Evolutionary conservation across 2,797 vertebrate species (phyloP), one percentile per base, ranked within the genome.

Genomic region (Myotis planiceps): DNA sequence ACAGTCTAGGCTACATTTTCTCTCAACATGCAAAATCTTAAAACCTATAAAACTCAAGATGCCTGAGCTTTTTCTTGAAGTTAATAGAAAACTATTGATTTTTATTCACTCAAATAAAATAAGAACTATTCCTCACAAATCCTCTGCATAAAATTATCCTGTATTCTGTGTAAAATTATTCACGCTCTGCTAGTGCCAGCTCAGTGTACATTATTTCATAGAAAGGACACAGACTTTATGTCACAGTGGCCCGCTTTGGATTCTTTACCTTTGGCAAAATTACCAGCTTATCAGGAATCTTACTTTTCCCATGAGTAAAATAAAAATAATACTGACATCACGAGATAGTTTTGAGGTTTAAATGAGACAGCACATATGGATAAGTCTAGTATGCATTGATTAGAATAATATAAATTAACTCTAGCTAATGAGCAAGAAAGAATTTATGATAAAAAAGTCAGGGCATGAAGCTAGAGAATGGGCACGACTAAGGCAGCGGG

Each of bases 11-110:
- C 19, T 72, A 0, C 88, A 74, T 95, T 90, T 96, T 84, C 29
- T 95, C 27, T 87, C 65, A 75, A 88, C 29, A 63, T 81, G 21
- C 12, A 45, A 68, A 95, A 90, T 85, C 51, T 95, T 88, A 92
- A 92, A 74, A 55, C 55, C 27, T 69, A 13, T 88, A 86, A 97
- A 83, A 74, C 69, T 93, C 69, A 91, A 93, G 14, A 92, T 47
- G 92, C 68, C 49, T 90, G 68, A 97, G 94, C 8, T 92, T 90
- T 84, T 42, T 95, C 18, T 85, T 89, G 39, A 92, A 93, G 51
- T 90, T 92, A 96, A 88, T 94, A 83, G 74, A 93, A 96, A 92
- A 55, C 37, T 95, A 96, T 96, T 95, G 90, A 98, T 95, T 97
- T 94, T 68, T 45, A 89, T 83, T 95, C 47, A 92, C 58, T 88